Evolutionary conservation across 1,140 invertebrate species (phyloP).

Genomic region (Caenorhabditis latens): DNA sequence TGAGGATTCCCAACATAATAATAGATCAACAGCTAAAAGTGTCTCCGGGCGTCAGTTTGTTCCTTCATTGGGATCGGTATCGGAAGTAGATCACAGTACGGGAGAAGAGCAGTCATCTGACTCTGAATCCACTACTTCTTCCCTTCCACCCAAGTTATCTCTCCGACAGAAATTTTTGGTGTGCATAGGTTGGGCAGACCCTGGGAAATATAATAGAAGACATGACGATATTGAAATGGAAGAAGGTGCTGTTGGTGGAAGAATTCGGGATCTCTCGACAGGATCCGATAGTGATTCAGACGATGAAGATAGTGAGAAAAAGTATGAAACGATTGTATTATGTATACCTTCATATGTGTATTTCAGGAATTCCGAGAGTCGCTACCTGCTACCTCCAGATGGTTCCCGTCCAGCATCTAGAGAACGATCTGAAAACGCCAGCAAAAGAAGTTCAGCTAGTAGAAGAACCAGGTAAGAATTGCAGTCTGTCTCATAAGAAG

Average conservation of each 20-base stretch:
- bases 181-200: constrained; percentile 63
- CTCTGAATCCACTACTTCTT: background rate
- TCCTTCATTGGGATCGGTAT: constrained; percentile 57
- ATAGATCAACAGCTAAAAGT: constrained; percentile 38
- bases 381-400: constrained; percentile 12
- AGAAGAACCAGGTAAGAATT: constrained; percentile 16
- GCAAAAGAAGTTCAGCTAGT: constrained; percentile 24
- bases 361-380: constrained; percentile 24
- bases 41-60: constrained; percentile 52
- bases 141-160: constrained; percentile 37
- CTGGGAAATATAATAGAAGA: constrained; percentile 43
- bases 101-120: constrained; percentile 56
- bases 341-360: background rate
- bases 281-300: constrained; percentile 32
- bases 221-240: constrained; percentile 41
- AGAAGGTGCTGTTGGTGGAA: background rate
- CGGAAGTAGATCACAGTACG: constrained; percentile 52
- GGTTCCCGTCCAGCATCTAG: constrained; percentile 30
- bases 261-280: background rate
- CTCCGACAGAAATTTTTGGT: constrained; percentile 62
- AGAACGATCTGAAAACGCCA: constrained; percentile 33
- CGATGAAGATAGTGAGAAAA: constrained; percentile 28
- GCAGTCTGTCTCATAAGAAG: background rate
- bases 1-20: constrained; percentile 34
- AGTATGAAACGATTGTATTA: background rate